Conservation (phyloP, 2,113 vertebrate species). For the Pachypanchax playfairii region DNA sequence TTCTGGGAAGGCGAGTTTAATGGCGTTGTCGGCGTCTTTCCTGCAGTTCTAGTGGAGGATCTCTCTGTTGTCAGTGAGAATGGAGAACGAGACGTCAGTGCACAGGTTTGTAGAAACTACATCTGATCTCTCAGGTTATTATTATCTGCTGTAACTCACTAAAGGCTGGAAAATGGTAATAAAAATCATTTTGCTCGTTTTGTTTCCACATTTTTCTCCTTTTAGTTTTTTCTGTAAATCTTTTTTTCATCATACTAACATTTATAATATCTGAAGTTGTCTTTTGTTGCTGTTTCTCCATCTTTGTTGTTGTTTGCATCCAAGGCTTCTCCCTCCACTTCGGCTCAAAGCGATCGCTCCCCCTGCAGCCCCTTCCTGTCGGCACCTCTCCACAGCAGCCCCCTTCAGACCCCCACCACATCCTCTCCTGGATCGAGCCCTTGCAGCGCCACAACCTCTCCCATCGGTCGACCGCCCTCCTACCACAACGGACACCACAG, state of each 20-base stretch:
- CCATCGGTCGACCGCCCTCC: constrained; percentile 64
- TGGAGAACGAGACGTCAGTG: constrained; percentile 75
- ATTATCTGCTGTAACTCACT: too few relatives aligned
- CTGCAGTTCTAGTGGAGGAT: constrained; percentile 93
- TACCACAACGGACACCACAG: constrained; percentile 75
- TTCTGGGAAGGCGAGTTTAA: constrained; percentile 99
- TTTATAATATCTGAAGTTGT: not conserved
- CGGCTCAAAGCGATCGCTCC: constrained; percentile 44
- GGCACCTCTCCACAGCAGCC: constrained; percentile 72
- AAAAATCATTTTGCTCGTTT: too few relatives aligned
- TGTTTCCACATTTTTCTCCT: too few relatives aligned
- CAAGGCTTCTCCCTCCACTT: constrained; percentile 64
- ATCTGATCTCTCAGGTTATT: too few relatives aligned
- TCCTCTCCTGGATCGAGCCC: constrained; percentile 70
- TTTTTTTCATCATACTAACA: too few relatives aligned
- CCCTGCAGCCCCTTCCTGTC: constrained; percentile 63
- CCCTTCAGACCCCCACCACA: constrained; percentile 69
- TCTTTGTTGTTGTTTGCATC: not conserved
- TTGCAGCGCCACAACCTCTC: constrained; percentile 66
- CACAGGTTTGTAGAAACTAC: constrained; percentile 32
- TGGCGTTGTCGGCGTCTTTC: constrained; percentile 89
- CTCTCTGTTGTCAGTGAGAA: constrained; percentile 84
- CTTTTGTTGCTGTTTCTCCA: not conserved
- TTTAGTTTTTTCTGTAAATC: too few relatives aligned
- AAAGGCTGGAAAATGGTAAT: too few relatives aligned